phyloP scores from a whole-genome alignment of 2,113 vertebrate species.

The Candoia aspera region DNA sequence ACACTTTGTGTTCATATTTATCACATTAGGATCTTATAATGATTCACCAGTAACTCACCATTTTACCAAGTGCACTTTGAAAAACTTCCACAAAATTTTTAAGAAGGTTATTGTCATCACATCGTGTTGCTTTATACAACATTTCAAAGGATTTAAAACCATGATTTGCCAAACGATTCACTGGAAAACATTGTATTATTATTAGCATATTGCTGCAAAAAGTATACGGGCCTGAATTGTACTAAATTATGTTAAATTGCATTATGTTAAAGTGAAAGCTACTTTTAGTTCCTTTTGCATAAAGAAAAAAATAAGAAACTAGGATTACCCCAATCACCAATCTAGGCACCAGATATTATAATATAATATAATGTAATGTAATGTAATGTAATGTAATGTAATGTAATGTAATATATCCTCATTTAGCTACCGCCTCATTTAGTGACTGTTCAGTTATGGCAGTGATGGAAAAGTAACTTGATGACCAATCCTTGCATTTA shows the following conservation, averaged over 20 bases:
- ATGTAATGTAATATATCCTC: neutral
- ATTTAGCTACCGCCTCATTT: neutral
- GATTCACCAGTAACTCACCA: constrained; percentile 77
- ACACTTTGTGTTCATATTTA: neutral
- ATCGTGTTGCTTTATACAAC: constrained; percentile 92
- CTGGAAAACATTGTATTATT: constrained; percentile 72
- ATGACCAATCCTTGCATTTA: neutral
- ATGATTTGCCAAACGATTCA: constrained; percentile 94
- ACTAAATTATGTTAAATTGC: neutral
- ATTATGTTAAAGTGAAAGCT: constrained; percentile 8
- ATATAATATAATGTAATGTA: neutral
- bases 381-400: neutral
- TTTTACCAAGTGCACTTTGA: constrained; percentile 85
- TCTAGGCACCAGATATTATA: neutral
- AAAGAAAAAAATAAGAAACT: neutral
- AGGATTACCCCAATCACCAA: neutral
- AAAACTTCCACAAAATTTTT: constrained; percentile 89
- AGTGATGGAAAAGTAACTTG: neutral
- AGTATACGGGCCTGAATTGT: constrained; percentile 7
- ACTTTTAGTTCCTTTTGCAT: neutral
- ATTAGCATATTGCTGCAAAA: constrained; percentile 22
- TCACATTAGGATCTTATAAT: neutral
- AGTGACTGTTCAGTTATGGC: neutral
- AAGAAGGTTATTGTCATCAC: constrained; percentile 86
- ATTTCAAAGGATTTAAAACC: constrained; percentile 97